Conservation (phyloP, 2,113 vertebrate species). For the Ciconia stormi region DNA sequence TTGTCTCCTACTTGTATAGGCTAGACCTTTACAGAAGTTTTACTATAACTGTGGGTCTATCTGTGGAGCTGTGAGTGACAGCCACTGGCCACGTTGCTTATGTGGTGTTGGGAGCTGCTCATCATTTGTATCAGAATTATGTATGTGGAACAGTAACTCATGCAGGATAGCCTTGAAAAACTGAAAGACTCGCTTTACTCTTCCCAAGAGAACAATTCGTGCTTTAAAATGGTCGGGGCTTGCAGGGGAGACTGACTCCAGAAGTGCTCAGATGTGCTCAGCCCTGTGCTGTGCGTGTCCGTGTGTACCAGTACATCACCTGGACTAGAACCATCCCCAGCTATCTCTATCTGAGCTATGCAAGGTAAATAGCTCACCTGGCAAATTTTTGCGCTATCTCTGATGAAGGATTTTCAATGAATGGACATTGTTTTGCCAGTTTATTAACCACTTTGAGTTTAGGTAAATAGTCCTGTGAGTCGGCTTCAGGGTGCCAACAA, state of each 20-base stretch:
- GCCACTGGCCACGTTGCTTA: not conserved
- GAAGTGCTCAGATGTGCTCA: not conserved
- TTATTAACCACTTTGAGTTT: not conserved
- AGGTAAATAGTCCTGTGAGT: not conserved
- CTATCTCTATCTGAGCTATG: not conserved
- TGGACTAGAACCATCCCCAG: not conserved
- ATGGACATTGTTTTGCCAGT: not conserved
- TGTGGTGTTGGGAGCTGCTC: not conserved
- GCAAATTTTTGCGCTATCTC: accelerated
- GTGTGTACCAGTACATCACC: no score
- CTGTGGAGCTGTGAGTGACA: not conserved
- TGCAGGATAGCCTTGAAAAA: not conserved
- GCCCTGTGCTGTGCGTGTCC: accelerated
- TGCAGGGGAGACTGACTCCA: not conserved
- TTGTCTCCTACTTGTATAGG: not conserved
- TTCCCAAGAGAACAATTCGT: not conserved
- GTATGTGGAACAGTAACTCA: not conserved
- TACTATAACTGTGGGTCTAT: accelerated
- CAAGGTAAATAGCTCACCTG: not conserved
- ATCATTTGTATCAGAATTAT: no score
- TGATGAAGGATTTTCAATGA: not conserved
- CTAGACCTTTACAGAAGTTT: not conserved
- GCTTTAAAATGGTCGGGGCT: accelerated
- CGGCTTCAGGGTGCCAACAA: not conserved
- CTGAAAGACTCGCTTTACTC: accelerated